Evolutionary conservation across 1,140 invertebrate genomes (phyloP).

Genomic region (Lordiphosa mommai): DNA sequence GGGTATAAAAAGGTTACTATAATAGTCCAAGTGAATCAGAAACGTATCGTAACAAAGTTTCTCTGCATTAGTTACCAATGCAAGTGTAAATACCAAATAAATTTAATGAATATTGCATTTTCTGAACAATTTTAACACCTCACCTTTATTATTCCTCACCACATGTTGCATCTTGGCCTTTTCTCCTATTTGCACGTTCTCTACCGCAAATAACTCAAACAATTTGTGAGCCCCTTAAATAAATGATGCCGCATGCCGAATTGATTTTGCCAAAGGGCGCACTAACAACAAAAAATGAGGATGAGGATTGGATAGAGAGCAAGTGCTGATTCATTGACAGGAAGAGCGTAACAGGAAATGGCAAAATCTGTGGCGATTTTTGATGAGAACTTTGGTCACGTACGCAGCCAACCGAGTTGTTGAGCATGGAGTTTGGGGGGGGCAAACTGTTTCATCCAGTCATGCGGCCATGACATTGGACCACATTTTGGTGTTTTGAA

Average conservation of each 20-base stretch:
- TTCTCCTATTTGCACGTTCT: neutral
- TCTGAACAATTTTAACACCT: neutral
- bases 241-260: slow-evolving; percentile 1
- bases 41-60: too few relatives aligned
- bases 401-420: slow-evolving; percentile 7
- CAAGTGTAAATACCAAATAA: too few relatives aligned
- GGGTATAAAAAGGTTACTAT: too few relatives aligned
- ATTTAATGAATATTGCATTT: too few relatives aligned
- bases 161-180: neutral
- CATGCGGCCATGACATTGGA: slow-evolving; percentile 3
- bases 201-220: neutral
- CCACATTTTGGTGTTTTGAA: neutral
- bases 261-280: neutral
- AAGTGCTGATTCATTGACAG: neutral
- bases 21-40: too few relatives aligned
- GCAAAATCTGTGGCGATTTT: slow-evolving; percentile 9
- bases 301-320: neutral
- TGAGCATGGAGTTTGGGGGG: neutral
- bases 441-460: neutral
- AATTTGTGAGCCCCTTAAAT: slow-evolving; percentile 2
- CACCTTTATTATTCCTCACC: neutral
- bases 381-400: slow-evolving; percentile 10
- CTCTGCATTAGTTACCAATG: too few relatives aligned
- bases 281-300: neutral
- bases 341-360: slow-evolving; percentile 7